Percentiles rank a stretch among this genome's conserved stretches.
phyloP scores from a whole-genome alignment of 2,888 invertebrate genomes.

The Erannis defoliaria region DNA sequence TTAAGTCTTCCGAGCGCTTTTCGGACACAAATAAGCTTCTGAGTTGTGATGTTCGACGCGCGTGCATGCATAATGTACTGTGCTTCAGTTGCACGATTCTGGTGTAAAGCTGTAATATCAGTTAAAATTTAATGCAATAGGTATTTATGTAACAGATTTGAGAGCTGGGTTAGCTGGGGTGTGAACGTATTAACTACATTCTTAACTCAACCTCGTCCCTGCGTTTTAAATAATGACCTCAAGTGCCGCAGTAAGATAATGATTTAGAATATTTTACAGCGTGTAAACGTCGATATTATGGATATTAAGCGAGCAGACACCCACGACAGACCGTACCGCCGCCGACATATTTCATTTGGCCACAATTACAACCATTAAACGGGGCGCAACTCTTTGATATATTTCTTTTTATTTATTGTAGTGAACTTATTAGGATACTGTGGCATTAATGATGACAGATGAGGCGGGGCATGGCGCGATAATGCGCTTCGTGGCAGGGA shows the following conservation, averaged over 20 bases:
- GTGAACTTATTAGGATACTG: slow-evolving; percentile 83
- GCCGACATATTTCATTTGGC: slow-evolving; percentile 80
- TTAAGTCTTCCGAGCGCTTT: slow-evolving; percentile 84
- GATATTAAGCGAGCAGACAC: slow-evolving; percentile 78
- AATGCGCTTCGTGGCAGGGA: slow-evolving; percentile 72
- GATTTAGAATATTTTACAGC: slow-evolving; percentile 80
- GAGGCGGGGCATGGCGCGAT: slow-evolving; percentile 73
- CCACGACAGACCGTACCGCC: slow-evolving; percentile 71
- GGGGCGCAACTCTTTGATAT: slow-evolving; percentile 83
- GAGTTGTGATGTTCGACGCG: slow-evolving; percentile 74
- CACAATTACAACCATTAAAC: slow-evolving; percentile 85
- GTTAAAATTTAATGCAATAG: too few relatives aligned
- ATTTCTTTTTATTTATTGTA: slow-evolving; percentile 80
- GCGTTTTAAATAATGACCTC: slow-evolving; percentile 66
- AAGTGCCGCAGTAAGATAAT: slow-evolving; percentile 73
- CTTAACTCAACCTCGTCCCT: slow-evolving; percentile 52
- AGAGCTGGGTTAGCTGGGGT: slow-evolving; percentile 61
- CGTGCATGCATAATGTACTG: slow-evolving; percentile 68
- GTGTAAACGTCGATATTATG: slow-evolving; percentile 81
- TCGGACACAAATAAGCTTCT: slow-evolving; percentile 85
- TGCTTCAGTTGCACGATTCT: slow-evolving; percentile 30
- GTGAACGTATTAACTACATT: slow-evolving; percentile 65
- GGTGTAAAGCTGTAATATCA: slow-evolving; percentile 13
- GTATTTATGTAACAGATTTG: slow-evolving; percentile 60
- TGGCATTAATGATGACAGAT: slow-evolving; percentile 86